phyloP scores from a whole-genome alignment of 2,888 invertebrate species.

The Troglohyphantes excavatus region DNA sequence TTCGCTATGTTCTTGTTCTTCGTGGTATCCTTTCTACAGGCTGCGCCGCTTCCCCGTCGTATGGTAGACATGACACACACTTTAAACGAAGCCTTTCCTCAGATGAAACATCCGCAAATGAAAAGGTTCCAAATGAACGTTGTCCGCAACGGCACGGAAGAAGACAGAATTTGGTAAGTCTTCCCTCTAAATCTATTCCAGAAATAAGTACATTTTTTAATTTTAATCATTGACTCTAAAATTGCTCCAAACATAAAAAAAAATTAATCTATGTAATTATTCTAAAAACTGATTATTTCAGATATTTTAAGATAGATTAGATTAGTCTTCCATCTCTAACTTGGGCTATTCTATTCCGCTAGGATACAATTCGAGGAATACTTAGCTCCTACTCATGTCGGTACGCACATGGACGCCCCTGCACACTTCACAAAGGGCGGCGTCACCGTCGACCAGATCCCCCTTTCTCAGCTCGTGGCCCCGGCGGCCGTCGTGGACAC shows the following conservation, averaged over 20 bases:
- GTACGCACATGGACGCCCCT: constrained; percentile 72
- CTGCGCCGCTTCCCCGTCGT: not conserved
- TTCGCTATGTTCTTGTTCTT: too few relatives aligned
- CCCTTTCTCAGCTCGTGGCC: not conserved
- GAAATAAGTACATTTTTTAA: too few relatives aligned
- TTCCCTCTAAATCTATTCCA: too few relatives aligned
- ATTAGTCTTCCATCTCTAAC: too few relatives aligned
- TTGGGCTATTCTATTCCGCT: too few relatives aligned
- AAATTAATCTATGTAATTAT: too few relatives aligned
- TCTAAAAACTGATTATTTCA: too few relatives aligned
- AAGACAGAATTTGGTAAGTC: constrained; percentile 22
- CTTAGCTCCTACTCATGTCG: not conserved
- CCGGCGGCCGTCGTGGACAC: constrained; percentile 65
- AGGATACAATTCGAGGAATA: constrained; percentile 49
- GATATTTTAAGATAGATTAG: too few relatives aligned
- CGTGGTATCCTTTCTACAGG: too few relatives aligned
- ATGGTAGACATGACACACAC: not conserved
- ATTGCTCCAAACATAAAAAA: too few relatives aligned
- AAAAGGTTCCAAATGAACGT: not conserved
- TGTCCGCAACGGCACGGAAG: not conserved
- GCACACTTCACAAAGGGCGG: constrained; percentile 15
- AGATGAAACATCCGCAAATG: not conserved
- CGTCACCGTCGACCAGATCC: constrained; percentile 46
- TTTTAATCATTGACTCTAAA: too few relatives aligned
- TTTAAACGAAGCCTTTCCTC: not conserved